Evolutionary conservation across 1,140 invertebrate genomes (phyloP), one percentile per base, ranked within the genome.

Genomic region (Hestina assimilis): DNA sequence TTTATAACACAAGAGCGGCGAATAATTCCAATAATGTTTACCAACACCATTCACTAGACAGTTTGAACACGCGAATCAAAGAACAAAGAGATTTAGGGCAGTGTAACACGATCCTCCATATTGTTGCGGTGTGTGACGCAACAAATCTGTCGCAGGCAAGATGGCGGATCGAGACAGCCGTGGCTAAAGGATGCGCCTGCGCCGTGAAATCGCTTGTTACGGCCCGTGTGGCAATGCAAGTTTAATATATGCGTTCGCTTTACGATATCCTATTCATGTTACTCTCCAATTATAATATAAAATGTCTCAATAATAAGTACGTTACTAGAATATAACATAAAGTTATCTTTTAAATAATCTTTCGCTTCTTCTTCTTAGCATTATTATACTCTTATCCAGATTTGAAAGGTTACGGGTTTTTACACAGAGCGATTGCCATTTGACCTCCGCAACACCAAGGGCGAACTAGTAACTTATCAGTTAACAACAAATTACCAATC

Each of bases 31-130:
- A 72, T 69, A 69, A 67, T 68, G 61, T 69, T 66, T 63, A 67
- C 61, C 40, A 74, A 68, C 64, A 59, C 67, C 59, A 69, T 74
- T 72, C 66, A 65, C 56, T 24, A 68, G 59, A 68, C 65, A 58
- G 53, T 54, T 66, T 58, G 66, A 54, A 70, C 65, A 68, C 66
- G 62, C 74, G 67, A 77, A 77, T 73, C 63, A 66, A 72, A 73
- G 69, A 79, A 83, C 75, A 80, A 83, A 80, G 75, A 71, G 72
- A 83, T 76, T 74, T 69, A 74, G 79, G 77, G 72, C 82, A 83
- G 75, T 82, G 80, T 85, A 83, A 85, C 77, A 80, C 80, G 74
- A 85, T 80, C 71, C 75, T 58, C 75, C 53, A 76, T 81, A 79
- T 74, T 80, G 75, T 73, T 72, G 65, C 55, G 40, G 46, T 40